Conservation (phyloP, 2,113 vertebrate genomes). For the Pagrus major region DNA sequence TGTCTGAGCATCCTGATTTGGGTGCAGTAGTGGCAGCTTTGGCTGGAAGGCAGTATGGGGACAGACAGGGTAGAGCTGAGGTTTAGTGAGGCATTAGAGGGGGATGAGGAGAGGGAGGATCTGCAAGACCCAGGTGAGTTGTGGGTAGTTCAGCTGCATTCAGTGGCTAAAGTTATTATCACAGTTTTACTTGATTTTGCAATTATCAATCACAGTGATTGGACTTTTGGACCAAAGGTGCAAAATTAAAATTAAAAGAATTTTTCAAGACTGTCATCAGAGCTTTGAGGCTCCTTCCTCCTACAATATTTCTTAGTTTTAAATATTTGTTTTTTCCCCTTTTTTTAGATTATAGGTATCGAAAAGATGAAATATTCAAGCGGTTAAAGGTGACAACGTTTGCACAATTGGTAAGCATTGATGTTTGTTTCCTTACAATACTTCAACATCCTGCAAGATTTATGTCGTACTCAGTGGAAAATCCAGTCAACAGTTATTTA, state of each 20-base stretch:
- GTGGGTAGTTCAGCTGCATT: background rate
- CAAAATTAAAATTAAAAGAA: background rate
- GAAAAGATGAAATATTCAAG: slow-evolving; percentile 95
- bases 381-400: slow-evolving; percentile 95
- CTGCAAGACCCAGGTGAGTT: slow-evolving; percentile 82
- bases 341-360: slow-evolving; percentile 93
- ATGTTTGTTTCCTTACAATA: background rate
- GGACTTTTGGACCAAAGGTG: background rate
- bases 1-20: slow-evolving; percentile 7
- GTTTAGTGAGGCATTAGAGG: slow-evolving; percentile 77
- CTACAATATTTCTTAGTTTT: background rate
- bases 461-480: background rate
- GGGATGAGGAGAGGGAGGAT: slow-evolving; percentile 53
- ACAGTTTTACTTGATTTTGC: background rate
- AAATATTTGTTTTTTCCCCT: slow-evolving; percentile 18
- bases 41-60: slow-evolving; percentile 24
- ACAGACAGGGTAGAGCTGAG: slow-evolving; percentile 21
- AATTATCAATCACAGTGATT: background rate
- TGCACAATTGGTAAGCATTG: slow-evolving; percentile 91
- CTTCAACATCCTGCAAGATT: background rate
- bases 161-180: background rate
- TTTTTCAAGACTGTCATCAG: background rate
- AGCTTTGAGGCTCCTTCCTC: background rate
- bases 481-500: background rate
- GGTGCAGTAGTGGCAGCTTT: background rate